phyloP scores from a whole-genome alignment of 2,888 invertebrate genomes.

The Ophioninae sp. region DNA sequence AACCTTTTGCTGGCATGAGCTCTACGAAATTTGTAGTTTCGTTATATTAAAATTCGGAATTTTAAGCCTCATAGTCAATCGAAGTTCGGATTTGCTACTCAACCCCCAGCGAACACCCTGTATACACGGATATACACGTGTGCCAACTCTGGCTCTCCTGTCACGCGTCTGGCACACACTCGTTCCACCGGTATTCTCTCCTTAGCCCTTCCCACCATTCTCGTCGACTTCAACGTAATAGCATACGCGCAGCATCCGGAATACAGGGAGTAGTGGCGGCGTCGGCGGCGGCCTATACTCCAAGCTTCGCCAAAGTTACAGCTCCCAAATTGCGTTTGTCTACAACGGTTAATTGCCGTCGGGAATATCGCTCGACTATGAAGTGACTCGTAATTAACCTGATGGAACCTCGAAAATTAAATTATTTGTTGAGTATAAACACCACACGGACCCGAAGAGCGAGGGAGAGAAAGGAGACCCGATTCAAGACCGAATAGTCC shows the following conservation, averaged over 20 bases:
- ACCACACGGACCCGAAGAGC: conserved; percentile 40
- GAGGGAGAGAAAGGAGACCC: conserved; percentile 23
- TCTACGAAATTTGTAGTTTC: too few species aligned
- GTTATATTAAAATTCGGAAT: too few species aligned
- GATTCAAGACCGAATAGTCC: conserved; percentile 22
- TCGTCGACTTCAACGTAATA: not conserved
- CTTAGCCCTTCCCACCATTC: not conserved
- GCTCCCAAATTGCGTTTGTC: conserved; percentile 79
- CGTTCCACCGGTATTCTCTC: conserved; percentile 14
- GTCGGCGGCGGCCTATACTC: conserved; percentile 22
- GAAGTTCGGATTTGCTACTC: too few species aligned
- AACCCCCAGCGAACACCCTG: not conserved
- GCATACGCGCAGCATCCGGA: conserved; percentile 11
- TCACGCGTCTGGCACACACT: conserved; percentile 1
- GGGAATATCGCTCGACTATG: conserved; percentile 77
- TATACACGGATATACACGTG: conserved; percentile 1
- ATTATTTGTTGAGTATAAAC: conserved; percentile 71
- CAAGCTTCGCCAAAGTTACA: conserved; percentile 72
- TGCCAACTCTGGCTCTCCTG: not conserved
- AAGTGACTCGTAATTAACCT: conserved; percentile 77
- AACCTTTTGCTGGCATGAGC: too few species aligned
- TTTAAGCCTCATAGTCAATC: too few species aligned
- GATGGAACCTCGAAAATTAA: conserved; percentile 73
- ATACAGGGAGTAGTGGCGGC: conserved; percentile 5
- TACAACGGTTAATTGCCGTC: conserved; percentile 79